Evolutionary conservation across 2,888 invertebrate genomes (phyloP), one percentile per base, ranked within the genome.

Genomic region (Microplitis manilae): DNA sequence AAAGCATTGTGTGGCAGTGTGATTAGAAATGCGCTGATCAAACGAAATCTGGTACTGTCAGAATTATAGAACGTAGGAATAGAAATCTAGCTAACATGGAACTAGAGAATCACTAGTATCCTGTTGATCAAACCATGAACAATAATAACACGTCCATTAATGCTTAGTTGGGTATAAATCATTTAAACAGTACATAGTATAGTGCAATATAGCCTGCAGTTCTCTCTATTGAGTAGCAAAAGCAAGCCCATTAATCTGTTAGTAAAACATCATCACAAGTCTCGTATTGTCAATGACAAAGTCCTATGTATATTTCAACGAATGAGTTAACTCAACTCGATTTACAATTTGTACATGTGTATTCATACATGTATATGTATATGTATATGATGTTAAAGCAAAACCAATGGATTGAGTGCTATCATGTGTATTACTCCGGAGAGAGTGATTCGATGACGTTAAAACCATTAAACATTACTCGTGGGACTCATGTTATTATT

Each of bases 41-140:
- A 75, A 68, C 61, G 30, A 75, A 75, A 30, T 68, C 64, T 73
- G 69, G 50, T 50, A 50, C 50, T 8, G 13, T 50, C 40, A 62
- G 39, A 40, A 39, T 20, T 13, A 30, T 15, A 15, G 30, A 20
- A 20, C 5, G 20, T 13, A 13, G 65, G 13, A 65, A 8, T 13
- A 65, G 38, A 59, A 20, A 67, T 38, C 38, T 20, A 67, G 20
- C 20, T 30, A n/a, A 67, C 7, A 73, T 59, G 65, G 30, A 15
- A 61, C 15, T 61, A 41, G 50, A 78, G 65, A 76, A 75, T 76
- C 77, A 65, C 64, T 68, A 71, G 75, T 71, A 74, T 76, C 50
- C 67, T 74, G 68, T 81, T 77, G 74, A 79, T 79, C 77, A 79
- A 79, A 79, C 76, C 65, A 72, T 77, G 74, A 68, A 74, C 69